Evolutionary conservation across 1,140 invertebrate genomes (phyloP).

Genomic region (Ditylenchus dipsaci): DNA sequence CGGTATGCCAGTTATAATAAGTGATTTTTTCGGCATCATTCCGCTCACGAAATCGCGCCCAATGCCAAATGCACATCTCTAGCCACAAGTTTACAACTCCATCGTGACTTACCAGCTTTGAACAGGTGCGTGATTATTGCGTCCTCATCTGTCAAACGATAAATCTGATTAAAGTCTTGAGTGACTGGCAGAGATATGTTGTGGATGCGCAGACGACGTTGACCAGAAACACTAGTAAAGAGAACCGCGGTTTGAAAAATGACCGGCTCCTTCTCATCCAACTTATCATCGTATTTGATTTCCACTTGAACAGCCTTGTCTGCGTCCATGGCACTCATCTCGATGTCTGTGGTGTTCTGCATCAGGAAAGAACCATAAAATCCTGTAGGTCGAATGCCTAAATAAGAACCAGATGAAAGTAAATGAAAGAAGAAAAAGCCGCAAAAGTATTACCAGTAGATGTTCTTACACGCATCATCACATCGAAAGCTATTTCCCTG

Average conservation of each 20-base stretch:
- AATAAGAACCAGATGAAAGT: too few relatives aligned
- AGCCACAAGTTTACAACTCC: too few relatives aligned
- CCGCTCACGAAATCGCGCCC: too few relatives aligned
- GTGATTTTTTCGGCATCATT: too few relatives aligned
- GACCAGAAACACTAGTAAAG: constrained; percentile 85
- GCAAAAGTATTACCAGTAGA: constrained; percentile 66
- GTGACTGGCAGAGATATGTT: constrained; percentile 86
- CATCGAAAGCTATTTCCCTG: constrained; percentile 82
- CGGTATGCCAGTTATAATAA: not conserved
- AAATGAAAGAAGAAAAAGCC: too few relatives aligned
- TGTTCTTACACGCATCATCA: constrained; percentile 84
- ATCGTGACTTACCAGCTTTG: constrained; percentile 61
- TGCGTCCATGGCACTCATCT: constrained; percentile 81
- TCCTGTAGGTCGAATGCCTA: constrained; percentile 83
- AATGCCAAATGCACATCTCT: too few relatives aligned
- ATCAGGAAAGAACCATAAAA: constrained; percentile 96
- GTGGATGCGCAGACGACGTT: constrained; percentile 80
- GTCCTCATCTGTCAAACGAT: constrained; percentile 85
- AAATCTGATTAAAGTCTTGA: constrained; percentile 85
- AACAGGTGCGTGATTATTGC: constrained; percentile 86
- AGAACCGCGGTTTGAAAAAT: constrained; percentile 85
- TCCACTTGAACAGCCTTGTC: constrained; percentile 83
- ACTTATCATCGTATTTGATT: constrained; percentile 96
- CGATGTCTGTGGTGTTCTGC: constrained; percentile 94
- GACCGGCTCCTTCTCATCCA: constrained; percentile 82